These are phyloP conservation scores for Oconnorella tubifera DNA, from an alignment of 2,888 invertebrate genomes.

Conservation along the genomic window DNA sequence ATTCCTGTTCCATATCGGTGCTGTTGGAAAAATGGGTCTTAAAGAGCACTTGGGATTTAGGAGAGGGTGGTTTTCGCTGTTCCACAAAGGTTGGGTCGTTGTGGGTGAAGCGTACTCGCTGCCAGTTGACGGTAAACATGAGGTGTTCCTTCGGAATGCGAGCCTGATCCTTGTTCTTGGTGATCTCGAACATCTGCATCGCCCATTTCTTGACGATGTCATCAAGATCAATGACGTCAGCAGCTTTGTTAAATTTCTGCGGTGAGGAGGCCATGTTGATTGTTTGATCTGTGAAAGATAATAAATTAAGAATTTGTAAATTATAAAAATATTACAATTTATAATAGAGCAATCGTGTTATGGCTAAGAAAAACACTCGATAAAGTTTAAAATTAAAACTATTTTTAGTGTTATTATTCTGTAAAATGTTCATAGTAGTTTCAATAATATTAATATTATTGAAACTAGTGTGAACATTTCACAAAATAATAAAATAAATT, in stretches of 20 bases:
- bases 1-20: constrained; percentile 39
- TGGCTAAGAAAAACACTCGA: no score
- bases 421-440: no score
- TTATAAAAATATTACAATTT: no score
- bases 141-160: constrained; percentile 37
- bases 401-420: no score
- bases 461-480: no score
- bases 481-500: no score
- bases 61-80: constrained; percentile 17
- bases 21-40: constrained; percentile 38
- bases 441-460: no score
- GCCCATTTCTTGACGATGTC: constrained; percentile 55
- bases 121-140: constrained; percentile 47
- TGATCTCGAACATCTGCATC: constrained; percentile 49
- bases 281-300: no score
- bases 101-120: constrained; percentile 44
- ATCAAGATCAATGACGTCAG: constrained; percentile 48
- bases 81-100: constrained; percentile 40
- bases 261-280: no score
- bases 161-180: constrained; percentile 46
- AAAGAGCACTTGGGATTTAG: constrained; percentile 41
- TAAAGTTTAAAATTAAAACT: no score
- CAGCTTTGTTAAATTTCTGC: constrained; percentile 36
- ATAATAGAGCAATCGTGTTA: no score
- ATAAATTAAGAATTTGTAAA: no score